Conservation (phyloP, 2,797 vertebrate genomes). For the Poecilia gillii region DNA sequence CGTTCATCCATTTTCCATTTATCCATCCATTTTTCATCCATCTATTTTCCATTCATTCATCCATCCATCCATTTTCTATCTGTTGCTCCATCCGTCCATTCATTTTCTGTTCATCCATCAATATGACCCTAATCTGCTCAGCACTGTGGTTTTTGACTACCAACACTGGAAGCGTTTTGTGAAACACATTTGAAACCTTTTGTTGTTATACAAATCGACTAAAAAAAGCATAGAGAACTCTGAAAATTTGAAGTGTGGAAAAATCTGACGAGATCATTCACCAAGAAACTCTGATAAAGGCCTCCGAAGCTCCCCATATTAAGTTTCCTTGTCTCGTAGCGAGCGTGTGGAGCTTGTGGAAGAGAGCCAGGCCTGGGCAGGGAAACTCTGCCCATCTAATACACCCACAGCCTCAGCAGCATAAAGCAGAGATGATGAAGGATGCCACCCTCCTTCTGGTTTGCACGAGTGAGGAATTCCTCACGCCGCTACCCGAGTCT, state of each 20-base stretch:
- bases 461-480: conserved; percentile 59
- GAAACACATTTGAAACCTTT: background rate
- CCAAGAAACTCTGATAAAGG: conserved; percentile 30
- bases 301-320: conserved; percentile 2
- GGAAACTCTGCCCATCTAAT: conserved; percentile 44
- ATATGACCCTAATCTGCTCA: background rate
- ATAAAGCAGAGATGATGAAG: conserved; percentile 78
- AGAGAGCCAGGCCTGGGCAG: conserved; percentile 31
- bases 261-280: background rate
- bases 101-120: background rate
- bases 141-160: background rate
- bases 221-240: background rate
- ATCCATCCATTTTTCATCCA: too few species aligned
- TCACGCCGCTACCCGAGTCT: conserved; percentile 49
- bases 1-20: too few species aligned
- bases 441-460: conserved; percentile 61
- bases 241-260: background rate
- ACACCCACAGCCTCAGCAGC: conserved; percentile 56
- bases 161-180: too few species aligned
- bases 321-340: conserved; percentile 42
- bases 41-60: too few species aligned
- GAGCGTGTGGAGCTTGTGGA: conserved; percentile 49
- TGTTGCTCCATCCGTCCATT: background rate
- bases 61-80: too few species aligned
- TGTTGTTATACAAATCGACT: background rate